phyloP scores from a whole-genome alignment of 2,113 vertebrate genomes.

The Nycticebus coucang region DNA sequence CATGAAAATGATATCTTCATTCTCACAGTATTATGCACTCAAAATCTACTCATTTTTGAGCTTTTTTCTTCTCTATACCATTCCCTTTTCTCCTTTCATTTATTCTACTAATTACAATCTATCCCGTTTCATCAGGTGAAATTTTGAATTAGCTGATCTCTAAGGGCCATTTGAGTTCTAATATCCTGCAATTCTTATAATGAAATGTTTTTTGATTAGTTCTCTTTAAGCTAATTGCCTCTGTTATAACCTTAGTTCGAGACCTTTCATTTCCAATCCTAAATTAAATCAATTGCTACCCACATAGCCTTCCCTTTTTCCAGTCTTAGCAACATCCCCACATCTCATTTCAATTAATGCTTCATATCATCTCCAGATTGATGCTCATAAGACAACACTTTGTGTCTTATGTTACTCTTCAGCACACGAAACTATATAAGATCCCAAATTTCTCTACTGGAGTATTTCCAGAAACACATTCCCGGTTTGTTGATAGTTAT shows the following conservation, averaged over 20 bases:
- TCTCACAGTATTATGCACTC: neutral
- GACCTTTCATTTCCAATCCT: neutral
- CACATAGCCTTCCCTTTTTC: neutral
- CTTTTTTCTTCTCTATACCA: neutral
- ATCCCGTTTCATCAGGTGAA: neutral
- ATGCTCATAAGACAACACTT: neutral
- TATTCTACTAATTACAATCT: neutral
- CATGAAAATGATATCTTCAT: neutral
- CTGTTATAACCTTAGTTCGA: neutral
- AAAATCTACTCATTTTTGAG: conserved; percentile 33
- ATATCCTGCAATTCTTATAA: neutral
- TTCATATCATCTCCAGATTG: neutral
- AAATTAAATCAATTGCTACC: neutral
- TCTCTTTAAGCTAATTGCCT: neutral
- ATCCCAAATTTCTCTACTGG: neutral
- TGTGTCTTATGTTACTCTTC: neutral
- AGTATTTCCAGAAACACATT: neutral
- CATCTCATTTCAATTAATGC: neutral
- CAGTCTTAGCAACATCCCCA: neutral
- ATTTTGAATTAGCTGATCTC: conserved; percentile 4
- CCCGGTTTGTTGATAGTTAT: neutral
- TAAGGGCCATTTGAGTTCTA: neutral
- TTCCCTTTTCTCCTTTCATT: neutral
- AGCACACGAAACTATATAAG: neutral
- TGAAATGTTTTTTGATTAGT: neutral